These are phyloP conservation scores for Vicugna pacos DNA, from an alignment of 2,113 vertebrate genomes.

Conservation along the genomic window DNA sequence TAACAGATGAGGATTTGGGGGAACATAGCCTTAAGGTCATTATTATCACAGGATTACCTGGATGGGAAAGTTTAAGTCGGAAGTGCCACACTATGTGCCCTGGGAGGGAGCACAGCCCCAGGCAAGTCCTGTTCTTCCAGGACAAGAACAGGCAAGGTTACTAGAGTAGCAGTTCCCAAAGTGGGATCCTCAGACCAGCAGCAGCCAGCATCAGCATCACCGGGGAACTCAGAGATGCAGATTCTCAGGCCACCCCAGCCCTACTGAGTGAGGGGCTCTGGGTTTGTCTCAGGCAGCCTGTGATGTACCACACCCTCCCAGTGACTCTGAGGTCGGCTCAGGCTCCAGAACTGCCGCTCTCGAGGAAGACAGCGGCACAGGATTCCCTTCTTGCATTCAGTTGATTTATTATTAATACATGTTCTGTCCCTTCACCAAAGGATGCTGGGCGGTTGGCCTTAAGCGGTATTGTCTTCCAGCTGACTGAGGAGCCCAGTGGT, in stretches of 20 bases:
- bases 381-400: background rate
- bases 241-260: background rate
- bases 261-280: background rate
- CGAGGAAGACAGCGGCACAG: rapidly evolving
- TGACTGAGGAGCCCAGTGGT: rapidly evolving
- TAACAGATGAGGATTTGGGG: background rate
- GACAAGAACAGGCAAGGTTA: too few relatives aligned
- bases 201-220: background rate
- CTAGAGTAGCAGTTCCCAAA: background rate
- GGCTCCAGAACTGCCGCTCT: background rate
- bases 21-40: background rate
- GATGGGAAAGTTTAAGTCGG: background rate
- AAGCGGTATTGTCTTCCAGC: rapidly evolving
- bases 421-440: background rate
- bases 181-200: background rate
- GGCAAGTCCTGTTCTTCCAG: background rate
- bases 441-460: background rate
- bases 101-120: background rate
- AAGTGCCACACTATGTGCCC: background rate
- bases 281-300: background rate
- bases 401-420: rapidly evolving
- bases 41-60: too few relatives aligned
- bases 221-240: background rate
- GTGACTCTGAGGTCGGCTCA: too few relatives aligned
- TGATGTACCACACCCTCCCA: rapidly evolving